These are phyloP conservation scores for Venusia cambrica DNA, from an alignment of 2,888 invertebrate species.

Conservation along the genomic window DNA sequence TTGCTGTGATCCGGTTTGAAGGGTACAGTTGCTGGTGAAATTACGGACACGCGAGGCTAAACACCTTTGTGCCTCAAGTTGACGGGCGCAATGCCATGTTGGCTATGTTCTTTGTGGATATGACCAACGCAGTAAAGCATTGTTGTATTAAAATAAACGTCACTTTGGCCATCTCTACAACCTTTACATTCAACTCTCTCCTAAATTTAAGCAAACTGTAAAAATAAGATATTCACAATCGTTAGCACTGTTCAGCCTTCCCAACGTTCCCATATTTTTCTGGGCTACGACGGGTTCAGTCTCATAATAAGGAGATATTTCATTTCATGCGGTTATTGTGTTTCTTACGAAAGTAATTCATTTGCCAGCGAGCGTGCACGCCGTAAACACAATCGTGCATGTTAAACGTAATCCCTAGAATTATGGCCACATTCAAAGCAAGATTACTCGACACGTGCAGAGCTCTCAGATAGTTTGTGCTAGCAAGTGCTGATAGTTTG, in stretches of 20 bases:
- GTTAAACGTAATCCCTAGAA: constrained; percentile 17
- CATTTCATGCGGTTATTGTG: constrained; percentile 30
- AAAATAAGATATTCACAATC: constrained; percentile 1
- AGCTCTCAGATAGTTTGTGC: constrained; percentile 6
- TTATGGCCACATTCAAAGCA: constrained; percentile 12
- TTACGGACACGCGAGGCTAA: too few relatives aligned
- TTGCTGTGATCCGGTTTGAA: too few relatives aligned
- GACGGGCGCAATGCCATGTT: too few relatives aligned
- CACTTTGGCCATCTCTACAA: too few relatives aligned
- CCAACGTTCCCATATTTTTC: constrained; percentile 16
- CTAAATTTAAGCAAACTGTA: not conserved
- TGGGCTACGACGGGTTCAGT: constrained; percentile 23
- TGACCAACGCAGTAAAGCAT: too few relatives aligned
- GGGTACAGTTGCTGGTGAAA: too few relatives aligned
- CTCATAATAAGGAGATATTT: constrained; percentile 33
- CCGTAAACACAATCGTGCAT: constrained; percentile 21
- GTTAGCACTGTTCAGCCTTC: constrained; percentile 17
- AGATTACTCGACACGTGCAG: constrained; percentile 14
- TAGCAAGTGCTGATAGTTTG: too few relatives aligned
- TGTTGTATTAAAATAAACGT: too few relatives aligned
- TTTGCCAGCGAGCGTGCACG: constrained; percentile 21
- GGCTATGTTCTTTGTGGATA: too few relatives aligned
- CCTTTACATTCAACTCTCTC: too few relatives aligned
- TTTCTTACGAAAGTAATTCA: constrained; percentile 30
- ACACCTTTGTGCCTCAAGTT: too few relatives aligned